Evolutionary conservation across 2,113 vertebrate species (phyloP).

Genomic region (Urocolius indicus): DNA sequence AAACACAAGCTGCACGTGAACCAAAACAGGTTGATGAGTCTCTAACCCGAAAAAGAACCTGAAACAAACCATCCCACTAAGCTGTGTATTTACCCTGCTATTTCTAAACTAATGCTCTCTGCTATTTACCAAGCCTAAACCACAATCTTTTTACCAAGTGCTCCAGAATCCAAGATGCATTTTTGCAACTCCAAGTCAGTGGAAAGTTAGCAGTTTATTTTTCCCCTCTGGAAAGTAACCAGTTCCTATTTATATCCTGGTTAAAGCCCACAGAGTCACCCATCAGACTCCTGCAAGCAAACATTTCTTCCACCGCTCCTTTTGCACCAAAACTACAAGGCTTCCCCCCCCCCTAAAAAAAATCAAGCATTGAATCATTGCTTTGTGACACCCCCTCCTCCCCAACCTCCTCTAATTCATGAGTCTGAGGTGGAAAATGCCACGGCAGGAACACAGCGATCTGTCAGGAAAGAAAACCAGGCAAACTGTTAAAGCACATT

Average conservation of each 20-base stretch:
- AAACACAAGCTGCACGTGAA: neutral
- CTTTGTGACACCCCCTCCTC: neutral
- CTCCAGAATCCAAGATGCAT: conserved; percentile 50
- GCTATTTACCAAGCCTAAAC: conserved; percentile 42
- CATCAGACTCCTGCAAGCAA: conserved; percentile 43
- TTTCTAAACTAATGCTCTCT: conserved; percentile 59
- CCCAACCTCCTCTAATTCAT: neutral
- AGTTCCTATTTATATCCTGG: conserved; percentile 36
- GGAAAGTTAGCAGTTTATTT: conserved; percentile 67
- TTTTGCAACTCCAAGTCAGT: conserved; percentile 66
- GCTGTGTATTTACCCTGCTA: conserved; percentile 26
- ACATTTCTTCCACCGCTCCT: neutral
- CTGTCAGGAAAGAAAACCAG: conserved; percentile 45
- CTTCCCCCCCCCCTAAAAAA: neutral
- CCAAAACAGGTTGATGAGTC: conserved; percentile 28
- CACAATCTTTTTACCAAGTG: conserved; percentile 66
- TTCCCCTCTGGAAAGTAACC: conserved; percentile 57
- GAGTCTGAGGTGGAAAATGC: neutral
- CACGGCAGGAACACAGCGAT: neutral
- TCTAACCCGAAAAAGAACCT: conserved; percentile 17
- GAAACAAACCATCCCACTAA: conserved; percentile 23
- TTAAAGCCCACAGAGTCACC: conserved; percentile 27
- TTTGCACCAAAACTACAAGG: conserved; percentile 6
- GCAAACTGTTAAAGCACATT: conserved; percentile 9
- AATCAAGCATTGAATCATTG: neutral